Base-by-base conservation (phyloP, 2,113 vertebrate genomes). In the Penelope pileata region DNA sequence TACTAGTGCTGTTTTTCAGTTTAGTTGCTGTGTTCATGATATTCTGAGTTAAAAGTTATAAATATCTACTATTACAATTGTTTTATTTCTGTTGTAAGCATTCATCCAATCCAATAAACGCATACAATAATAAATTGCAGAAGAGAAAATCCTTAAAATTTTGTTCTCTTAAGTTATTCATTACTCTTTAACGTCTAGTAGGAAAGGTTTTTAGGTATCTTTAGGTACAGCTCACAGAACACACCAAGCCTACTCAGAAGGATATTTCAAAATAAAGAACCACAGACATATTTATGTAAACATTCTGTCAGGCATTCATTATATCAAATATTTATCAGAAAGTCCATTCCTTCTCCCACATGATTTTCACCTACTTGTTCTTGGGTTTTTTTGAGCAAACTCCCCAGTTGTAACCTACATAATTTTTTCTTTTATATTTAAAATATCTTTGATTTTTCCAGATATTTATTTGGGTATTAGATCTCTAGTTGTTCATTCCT, bases 291-390 rank as follows among this genome's bases (percentile, higher is more conserved):
- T 50, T 88, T 68, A 67, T 48, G 64, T 69, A 74, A 88, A 58
- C 60, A 91, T 91, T 27, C 24, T 86, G 62, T 34, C 96, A 92
- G 86, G 29, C 80, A 91, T 94, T 91, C 42, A 68, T 77, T 38
- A 40, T n/a, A 74, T 42, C 48, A 94, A 95, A 93, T 70, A 70
- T 96, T 96, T 86, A 90, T 94, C 45, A 87, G 54, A 63, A 88
- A 54, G 22, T 66, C 43, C 18, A 51, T 78, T 92, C 32, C 45
- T 94, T 84, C 83, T 63, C 43, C 53, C 50, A 64, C 80, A 42
- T 77, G 34, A 90, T 64, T 91, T 94, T 79, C 48, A 91, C 42
- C 85, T 91, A 83, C 6, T 9, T 29, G 1, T 8, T 72, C 16
- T 84, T 83, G 47, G 21, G 22, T 51, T 29, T 51, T 27, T 7